Evolutionary conservation across 2,113 vertebrate genomes (phyloP).

Genomic region (Laticauda laticaudata): DNA sequence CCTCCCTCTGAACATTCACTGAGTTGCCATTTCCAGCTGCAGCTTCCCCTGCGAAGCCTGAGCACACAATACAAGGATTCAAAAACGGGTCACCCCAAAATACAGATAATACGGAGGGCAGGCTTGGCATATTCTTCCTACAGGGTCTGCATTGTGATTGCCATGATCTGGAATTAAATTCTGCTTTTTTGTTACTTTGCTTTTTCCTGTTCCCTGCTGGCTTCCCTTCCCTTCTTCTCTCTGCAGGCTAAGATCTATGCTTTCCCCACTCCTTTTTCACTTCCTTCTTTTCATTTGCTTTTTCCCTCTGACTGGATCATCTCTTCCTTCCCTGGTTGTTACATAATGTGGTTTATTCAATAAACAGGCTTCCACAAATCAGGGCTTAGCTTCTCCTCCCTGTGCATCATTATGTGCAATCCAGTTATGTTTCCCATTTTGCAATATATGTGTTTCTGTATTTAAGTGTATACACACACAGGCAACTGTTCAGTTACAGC

Average conservation of each 20-base stretch:
- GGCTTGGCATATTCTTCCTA: neutral
- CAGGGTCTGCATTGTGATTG: neutral
- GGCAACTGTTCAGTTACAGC: neutral
- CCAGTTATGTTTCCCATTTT: neutral
- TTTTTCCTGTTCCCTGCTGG: neutral
- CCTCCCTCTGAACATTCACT: neutral
- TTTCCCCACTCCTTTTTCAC: neutral
- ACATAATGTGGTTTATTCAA: neutral
- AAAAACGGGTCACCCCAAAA: neutral
- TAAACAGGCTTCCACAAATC: neutral
- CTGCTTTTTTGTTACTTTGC: neutral
- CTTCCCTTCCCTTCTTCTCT: neutral
- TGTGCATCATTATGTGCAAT: neutral
- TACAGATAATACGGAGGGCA: neutral
- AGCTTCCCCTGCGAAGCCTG: neutral
- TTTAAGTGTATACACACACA: neutral
- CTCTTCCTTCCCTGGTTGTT: neutral
- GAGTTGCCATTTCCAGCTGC: slow-evolving; percentile 11
- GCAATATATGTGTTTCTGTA: neutral
- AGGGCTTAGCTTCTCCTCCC: neutral
- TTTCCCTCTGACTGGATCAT: neutral
- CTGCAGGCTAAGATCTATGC: neutral
- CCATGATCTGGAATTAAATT: neutral
- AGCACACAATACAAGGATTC: slow-evolving; percentile 15
- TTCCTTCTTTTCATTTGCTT: neutral